Evolutionary conservation across 1,140 invertebrate species (phyloP).

Genomic region (Cotesia vestalis): DNA sequence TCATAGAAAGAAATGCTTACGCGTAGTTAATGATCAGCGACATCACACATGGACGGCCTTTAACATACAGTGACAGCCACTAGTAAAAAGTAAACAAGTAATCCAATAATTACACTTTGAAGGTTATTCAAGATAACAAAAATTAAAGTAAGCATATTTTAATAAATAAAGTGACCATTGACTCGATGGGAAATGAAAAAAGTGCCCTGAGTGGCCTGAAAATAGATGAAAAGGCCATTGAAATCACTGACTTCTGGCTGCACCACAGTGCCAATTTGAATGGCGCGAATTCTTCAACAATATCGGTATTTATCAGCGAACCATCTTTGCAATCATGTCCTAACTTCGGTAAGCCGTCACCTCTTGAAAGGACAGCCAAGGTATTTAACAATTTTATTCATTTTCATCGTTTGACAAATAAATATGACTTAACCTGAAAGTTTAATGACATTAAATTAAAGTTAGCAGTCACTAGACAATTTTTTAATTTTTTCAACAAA

Average conservation of each 20-base stretch:
- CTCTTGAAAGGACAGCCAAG: constrained; percentile 78
- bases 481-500: not conserved
- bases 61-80: too few relatives aligned
- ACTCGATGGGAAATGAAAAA: constrained; percentile 77
- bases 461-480: too few relatives aligned
- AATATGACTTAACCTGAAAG: not conserved
- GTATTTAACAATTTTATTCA: constrained; percentile 50
- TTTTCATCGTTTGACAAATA: not conserved
- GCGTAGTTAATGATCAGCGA: too few relatives aligned
- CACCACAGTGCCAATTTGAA: constrained; percentile 75
- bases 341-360: constrained; percentile 72
- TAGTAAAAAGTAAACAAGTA: too few relatives aligned
- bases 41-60: too few relatives aligned
- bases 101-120: too few relatives aligned
- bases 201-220: constrained; percentile 76
- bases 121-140: too few relatives aligned
- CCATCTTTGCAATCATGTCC: constrained; percentile 66
- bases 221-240: constrained; percentile 77
- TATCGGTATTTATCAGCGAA: constrained; percentile 80
- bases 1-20: too few relatives aligned
- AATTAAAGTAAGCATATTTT: too few relatives aligned
- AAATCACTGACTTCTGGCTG: constrained; percentile 80
- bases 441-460: too few relatives aligned
- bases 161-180: not conserved
- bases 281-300: constrained; percentile 67